Base-by-base conservation (phyloP, 2,797 vertebrate genomes). In the Melanogrammus aeglefinus region DNA sequence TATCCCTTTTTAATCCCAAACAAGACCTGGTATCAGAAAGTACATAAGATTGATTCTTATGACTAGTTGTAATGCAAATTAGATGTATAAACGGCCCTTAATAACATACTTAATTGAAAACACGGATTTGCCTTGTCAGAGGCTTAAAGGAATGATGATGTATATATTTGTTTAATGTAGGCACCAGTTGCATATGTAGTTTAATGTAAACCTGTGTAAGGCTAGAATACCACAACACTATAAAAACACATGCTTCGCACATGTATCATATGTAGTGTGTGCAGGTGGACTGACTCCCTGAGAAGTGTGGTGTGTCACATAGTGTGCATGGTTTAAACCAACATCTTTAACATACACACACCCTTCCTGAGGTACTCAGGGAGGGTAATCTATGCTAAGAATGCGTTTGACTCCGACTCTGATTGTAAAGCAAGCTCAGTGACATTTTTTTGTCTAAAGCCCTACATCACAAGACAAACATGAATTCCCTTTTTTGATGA, bases 401-500 rank as follows among this genome's bases (percentile, higher is more conserved):
- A 4, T 24, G 76, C 47, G 33, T 27, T 81, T 84, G 75, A 69
- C 73, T 81, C 69, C 35, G 12, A 29, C 80, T 78, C 76, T 77
- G 75, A 82, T 82, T 88, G 81, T 82, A 88, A 91, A 90, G 77
- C 78, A 3, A 47, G 75, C 88, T 84, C 82, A 29, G 71, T 80
- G 71, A 78, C 79, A 86, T 57, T 35, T 70, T 70, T 6, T 82
- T 84, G 78, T 57, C 21, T 73, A 66, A 90, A 77, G 57, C 69
- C 38, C 72, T 73, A 75, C 29, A 72, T 80, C 72, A 86, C 78
- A 82, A 84, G 82, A 85, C 79, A 84, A 85, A 90, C 84, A 89
- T 72, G 3, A 87, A 88, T 91, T 90, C 88, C 88, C 89, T 92
- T 92, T 90, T 89, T 83, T 72, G 76, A 81, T 72, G 39, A 76